Base-by-base conservation (phyloP, 1,140 invertebrate species). In the Cryptotermes secundus region DNA sequence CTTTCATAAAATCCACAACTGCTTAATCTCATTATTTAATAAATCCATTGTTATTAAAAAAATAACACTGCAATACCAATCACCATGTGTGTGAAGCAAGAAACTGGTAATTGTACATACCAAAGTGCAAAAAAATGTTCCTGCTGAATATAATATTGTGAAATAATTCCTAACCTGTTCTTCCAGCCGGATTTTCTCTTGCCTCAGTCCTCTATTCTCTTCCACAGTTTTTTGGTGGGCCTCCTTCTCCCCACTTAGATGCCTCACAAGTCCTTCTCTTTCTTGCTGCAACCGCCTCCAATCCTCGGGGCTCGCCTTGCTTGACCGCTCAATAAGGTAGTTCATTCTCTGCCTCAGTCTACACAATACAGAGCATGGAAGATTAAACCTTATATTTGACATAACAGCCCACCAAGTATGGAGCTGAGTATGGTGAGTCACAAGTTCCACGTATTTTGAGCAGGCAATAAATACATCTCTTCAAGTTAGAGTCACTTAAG, bases 231-330 rank as follows among this genome's bases (percentile, higher is more conserved):
- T 94, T 34, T 92, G 93, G 53, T 92, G 89, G 59, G 90, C 92
- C 84, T 96, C 94, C 87, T 94, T 94, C 88, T 96, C 95, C 80
- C 92, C 92, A 9, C 93, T 94, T 4, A 96, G 88, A 88, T 96
- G 91, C 90, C 96, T 96, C 49, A 93, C 93, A 10, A 96, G 89
- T 87, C 93, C 94, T 89, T 96, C 95, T 45, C 95, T 91, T 89
- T 96, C 96, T 36, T 92, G 94, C 90, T 96, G 95, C 14, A 98
- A 89, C 83, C 95, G 93, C 87, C 97, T 96, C 92, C 97, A 96
- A 90, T 99, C 97, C 89, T 99, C 97, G 0, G 97, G 97, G 89
- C 95, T 97, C 31, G 96, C 94, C 88, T 96, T 96, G 88, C 97
- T 97, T 2, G 95, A 94, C 88, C 96, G 94, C 89, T 99, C 97